Evolutionary conservation across 2,888 invertebrate species (phyloP), one percentile per base, ranked within the genome.

Genomic region (Sycophila texana): DNA sequence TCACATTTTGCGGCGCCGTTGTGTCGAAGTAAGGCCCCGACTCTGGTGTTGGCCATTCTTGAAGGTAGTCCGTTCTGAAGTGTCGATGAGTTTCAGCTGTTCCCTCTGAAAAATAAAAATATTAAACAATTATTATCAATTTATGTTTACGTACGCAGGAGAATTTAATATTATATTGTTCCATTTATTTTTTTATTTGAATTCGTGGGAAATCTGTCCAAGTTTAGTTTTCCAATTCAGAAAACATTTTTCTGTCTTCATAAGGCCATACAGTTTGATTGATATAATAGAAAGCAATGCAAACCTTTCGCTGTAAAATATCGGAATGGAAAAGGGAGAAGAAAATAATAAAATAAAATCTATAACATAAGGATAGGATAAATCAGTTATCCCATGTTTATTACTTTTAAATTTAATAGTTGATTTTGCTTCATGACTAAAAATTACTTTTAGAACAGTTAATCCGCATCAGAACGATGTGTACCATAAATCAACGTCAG

Each of bases 71-170:
- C 26, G 89, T 89, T 71, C 88, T 86, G 82, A 90, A 90, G 68
- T 86, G 86, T 10, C 86, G 87, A 22, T 82, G 80, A n/a, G 92
- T 90, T 82, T 93, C 92, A 20, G 93, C 93, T 63, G 92, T 93
- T 88, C 82, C 83, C 57, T 83, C 85, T 85, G 85, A 63, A 82
- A 39, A 39, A 73, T 58, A 39, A 13, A 67, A 49, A 20, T 4
- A 13, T 12, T 4, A 47, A 47, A 49, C 49, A 18, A 65, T 39
- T 1, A 65, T 0, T 39, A 39, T 3, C 4, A 39, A 39, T 39
- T 39, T 39, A 4, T 39, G 4, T 39, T 39, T 5, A 30, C 30
- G 4, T 30, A 3, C 4, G 0, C n/a, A 13, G 18, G 18, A 47
- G 0, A 65, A n/a, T 57, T 18, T 39, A 4, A 39, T 26, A 26